phyloP scores from a whole-genome alignment of 2,797 vertebrate genomes.

The Enteromius argenteus region DNA sequence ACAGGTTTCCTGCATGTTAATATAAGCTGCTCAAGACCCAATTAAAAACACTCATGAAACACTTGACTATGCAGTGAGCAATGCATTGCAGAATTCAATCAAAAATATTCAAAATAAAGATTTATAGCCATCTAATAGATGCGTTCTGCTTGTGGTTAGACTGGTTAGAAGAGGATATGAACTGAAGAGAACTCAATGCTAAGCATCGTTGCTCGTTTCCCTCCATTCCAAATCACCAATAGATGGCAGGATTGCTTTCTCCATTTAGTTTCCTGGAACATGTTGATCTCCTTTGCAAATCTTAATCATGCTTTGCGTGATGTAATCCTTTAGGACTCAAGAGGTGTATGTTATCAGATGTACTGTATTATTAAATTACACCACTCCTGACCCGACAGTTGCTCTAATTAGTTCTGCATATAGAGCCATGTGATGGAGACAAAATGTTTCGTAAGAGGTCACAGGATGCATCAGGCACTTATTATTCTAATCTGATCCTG shows the following conservation, averaged over 20 bases:
- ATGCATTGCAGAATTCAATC: conserved; percentile 4
- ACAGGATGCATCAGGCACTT: conserved; percentile 25
- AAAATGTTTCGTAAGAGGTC: conserved; percentile 8
- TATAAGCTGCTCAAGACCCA: not conserved
- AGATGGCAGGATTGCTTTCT: conserved; percentile 57
- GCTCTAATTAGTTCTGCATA: conserved; percentile 9
- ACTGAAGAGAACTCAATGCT: not conserved
- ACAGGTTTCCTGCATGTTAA: conserved; percentile 10
- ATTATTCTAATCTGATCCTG: conserved; percentile 20
- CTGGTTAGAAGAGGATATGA: not conserved
- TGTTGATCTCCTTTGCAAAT: not conserved
- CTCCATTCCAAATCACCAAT: conserved; percentile 18
- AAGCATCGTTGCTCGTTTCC: not conserved
- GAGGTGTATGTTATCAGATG: conserved; percentile 28
- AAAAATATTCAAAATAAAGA: not conserved
- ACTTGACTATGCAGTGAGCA: not conserved
- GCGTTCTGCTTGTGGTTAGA: conserved; percentile 5
- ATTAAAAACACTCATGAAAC: conserved; percentile 5
- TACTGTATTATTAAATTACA: conserved; percentile 39
- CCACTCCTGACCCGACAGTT: conserved; percentile 33
- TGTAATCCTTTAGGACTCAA: conserved; percentile 13
- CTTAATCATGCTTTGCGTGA: not conserved
- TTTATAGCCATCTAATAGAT: not conserved
- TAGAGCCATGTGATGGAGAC: conserved; percentile 28
- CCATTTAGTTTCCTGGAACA: not conserved